Conservation (phyloP, 2,888 invertebrate genomes). For the Caenorhabditis angaria region DNA sequence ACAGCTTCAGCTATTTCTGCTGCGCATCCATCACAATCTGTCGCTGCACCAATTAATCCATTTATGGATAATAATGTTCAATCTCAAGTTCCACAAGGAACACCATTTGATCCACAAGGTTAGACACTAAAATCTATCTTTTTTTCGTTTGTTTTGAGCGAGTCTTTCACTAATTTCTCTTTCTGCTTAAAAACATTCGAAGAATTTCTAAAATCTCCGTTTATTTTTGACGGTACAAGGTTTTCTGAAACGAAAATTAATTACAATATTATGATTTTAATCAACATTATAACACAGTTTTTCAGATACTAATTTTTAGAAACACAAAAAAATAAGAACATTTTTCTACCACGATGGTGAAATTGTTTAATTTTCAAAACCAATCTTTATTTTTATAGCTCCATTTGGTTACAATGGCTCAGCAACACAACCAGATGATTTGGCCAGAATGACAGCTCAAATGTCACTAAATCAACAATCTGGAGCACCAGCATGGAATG, state of each 20-base stretch:
- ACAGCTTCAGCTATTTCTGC: slow-evolving; percentile 18
- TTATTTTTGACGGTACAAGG: too few species aligned
- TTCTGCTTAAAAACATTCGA: too few species aligned
- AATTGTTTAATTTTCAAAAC: not conserved
- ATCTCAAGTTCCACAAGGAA: not conserved
- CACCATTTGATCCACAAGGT: slow-evolving; percentile 2
- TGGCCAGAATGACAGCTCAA: slow-evolving; percentile 40
- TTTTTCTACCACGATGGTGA: too few species aligned
- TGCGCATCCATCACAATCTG: slow-evolving; percentile 23
- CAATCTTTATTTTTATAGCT: slow-evolving; percentile 14
- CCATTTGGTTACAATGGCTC: slow-evolving; percentile 19
- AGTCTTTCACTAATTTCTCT: too few species aligned
- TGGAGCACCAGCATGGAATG: slow-evolving; percentile 22
- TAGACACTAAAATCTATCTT: not conserved
- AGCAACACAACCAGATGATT: slow-evolving; percentile 26
- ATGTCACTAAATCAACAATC: slow-evolving; percentile 33
- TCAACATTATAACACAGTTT: too few species aligned
- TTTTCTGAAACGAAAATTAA: too few species aligned
- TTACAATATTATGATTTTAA: too few species aligned
- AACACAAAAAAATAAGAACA: too few species aligned
- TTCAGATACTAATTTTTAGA: too few species aligned
- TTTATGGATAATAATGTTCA: slow-evolving; percentile 47
- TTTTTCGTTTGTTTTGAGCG: too few species aligned
- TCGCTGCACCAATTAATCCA: slow-evolving; percentile 55
- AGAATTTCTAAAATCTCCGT: too few species aligned